Conservation (phyloP, 2,888 invertebrate species). For the Stenchaetothrips biformis region DNA sequence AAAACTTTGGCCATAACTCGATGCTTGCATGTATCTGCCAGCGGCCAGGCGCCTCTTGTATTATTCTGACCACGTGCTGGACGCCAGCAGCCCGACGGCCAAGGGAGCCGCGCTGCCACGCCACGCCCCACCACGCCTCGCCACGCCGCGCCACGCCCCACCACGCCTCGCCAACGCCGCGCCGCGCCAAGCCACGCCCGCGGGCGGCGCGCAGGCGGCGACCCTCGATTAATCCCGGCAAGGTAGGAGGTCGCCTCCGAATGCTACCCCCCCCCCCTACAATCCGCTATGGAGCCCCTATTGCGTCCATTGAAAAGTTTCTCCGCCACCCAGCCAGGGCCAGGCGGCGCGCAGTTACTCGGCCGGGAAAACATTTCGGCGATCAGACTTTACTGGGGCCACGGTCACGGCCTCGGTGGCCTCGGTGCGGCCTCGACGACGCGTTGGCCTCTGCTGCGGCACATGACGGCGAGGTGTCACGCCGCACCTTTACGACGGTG, state of each 20-base stretch:
- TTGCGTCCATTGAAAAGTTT: too few relatives aligned
- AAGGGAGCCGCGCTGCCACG: not conserved
- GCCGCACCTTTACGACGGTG: too few relatives aligned
- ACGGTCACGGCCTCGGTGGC: not conserved
- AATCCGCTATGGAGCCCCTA: too few relatives aligned
- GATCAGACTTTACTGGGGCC: constrained; percentile 5
- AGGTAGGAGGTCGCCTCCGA: too few relatives aligned
- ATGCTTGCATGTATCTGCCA: not conserved
- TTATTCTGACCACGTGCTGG: not conserved
- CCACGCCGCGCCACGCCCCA: not conserved
- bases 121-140: not conserved
- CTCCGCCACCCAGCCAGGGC: not conserved
- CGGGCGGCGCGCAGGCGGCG: too few relatives aligned
- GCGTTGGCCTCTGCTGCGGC: not conserved
- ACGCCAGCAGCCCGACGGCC: not conserved
- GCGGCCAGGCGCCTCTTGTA: not conserved
- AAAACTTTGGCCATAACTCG: constrained; percentile 20
- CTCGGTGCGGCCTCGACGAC: not conserved
- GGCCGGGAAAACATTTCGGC: not conserved
- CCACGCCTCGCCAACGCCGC: not conserved
- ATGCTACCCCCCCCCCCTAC: too few relatives aligned
- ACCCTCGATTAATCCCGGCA: too few relatives aligned
- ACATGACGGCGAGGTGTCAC: too few relatives aligned
- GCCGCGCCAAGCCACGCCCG: not conserved
- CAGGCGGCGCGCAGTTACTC: not conserved